phyloP scores from a whole-genome alignment of 2,888 invertebrate genomes.

The Notocelia uddmanniana region DNA sequence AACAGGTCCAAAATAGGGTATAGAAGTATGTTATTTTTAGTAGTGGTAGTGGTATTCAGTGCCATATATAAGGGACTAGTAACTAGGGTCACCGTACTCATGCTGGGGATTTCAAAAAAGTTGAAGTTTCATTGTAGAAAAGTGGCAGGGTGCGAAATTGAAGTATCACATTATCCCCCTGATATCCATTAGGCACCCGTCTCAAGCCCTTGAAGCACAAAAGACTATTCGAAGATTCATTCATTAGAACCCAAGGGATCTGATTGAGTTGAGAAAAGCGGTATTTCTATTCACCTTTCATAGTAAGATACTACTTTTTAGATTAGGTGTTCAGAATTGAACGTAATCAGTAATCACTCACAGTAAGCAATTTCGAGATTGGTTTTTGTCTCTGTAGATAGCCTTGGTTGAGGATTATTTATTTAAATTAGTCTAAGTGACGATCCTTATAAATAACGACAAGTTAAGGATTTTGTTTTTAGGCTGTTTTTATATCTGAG shows the following conservation, averaged over 20 bases:
- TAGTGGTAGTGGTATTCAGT: too few species aligned
- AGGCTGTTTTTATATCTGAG: too few species aligned
- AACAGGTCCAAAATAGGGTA: too few species aligned
- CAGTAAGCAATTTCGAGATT: conserved; percentile 29
- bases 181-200: neutral
- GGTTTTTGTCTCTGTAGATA: conserved; percentile 1
- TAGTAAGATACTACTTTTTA: neutral
- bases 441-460: neutral
- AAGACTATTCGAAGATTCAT: too few species aligned
- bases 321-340: neutral
- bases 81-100: too few species aligned
- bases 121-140: too few species aligned
- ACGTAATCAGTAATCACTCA: conserved; percentile 13
- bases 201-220: neutral
- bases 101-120: too few species aligned
- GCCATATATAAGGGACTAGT: too few species aligned
- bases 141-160: neutral
- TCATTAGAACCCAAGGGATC: too few species aligned
- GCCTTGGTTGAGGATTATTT: neutral
- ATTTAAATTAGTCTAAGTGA: conserved; percentile 2
- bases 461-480: too few species aligned
- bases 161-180: neutral
- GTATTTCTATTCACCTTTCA: neutral
- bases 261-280: neutral
- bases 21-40: too few species aligned